Conservation (phyloP, 2,113 vertebrate genomes). For the Mesitornis unicolor region DNA sequence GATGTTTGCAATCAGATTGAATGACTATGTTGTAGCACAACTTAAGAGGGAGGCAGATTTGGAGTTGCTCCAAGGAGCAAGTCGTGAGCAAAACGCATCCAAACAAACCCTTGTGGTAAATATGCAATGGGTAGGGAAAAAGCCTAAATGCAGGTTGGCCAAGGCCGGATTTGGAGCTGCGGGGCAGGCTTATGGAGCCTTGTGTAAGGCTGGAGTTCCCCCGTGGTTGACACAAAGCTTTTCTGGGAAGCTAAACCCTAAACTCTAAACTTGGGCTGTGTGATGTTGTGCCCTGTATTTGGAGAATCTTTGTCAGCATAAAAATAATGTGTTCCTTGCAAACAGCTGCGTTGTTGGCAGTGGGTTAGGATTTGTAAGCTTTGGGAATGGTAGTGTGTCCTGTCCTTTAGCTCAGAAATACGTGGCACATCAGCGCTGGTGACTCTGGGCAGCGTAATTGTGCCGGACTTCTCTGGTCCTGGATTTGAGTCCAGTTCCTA, state of each 20-base stretch:
- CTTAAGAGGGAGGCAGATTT: constrained; percentile 56
- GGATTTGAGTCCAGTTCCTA: not conserved
- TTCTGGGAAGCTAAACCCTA: not conserved
- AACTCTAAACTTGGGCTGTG: not conserved
- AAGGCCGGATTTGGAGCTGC: not conserved
- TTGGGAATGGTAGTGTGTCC: not conserved
- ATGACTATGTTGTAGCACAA: constrained; percentile 27
- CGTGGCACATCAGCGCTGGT: not conserved
- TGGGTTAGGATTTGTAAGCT: not conserved
- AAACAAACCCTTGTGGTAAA: not conserved
- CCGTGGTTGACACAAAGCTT: not conserved
- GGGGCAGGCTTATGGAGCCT: not conserved
- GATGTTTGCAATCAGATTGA: constrained; percentile 58
- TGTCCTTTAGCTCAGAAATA: not conserved
- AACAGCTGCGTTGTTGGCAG: not conserved
- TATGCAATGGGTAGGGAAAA: not conserved
- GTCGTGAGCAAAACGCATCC: constrained; percentile 27
- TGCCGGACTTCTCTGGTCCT: not conserved
- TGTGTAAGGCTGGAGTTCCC: not conserved
- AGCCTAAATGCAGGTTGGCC: not conserved
- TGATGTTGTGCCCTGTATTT: not conserved
- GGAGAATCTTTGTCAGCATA: not conserved
- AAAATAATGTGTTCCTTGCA: not conserved
- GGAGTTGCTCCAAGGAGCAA: constrained; percentile 54
- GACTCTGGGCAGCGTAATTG: not conserved